A percentile compares a stretch with the other conserved stretches of the same genome.
These are phyloP conservation scores for Perccottus glenii DNA, from an alignment of 2,113 vertebrate genomes.

Conservation along the genomic window DNA sequence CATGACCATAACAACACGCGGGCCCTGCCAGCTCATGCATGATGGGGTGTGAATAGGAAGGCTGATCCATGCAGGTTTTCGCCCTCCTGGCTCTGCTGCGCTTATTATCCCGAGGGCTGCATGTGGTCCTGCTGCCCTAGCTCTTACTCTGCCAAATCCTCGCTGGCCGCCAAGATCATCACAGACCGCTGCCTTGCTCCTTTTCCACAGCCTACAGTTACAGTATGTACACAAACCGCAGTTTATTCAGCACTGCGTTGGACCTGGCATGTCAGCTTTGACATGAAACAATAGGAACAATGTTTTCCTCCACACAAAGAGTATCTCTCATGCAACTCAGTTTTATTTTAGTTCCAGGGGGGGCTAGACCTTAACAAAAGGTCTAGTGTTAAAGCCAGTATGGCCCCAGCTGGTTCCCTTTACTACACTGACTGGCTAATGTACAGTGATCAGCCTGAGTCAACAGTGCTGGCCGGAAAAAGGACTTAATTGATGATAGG, in stretches of 20 bases:
- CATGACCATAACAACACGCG: conserved; percentile 69
- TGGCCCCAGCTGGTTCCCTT: conserved; percentile 78
- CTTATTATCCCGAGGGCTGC: conserved; percentile 69
- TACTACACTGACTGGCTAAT: conserved; percentile 71
- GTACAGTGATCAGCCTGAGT: conserved; percentile 78
- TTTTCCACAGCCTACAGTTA: conserved; percentile 75
- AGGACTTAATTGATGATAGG: conserved; percentile 72
- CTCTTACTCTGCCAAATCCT: conserved; percentile 66
- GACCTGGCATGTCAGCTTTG: conserved; percentile 67
- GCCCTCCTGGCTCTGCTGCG: conserved; percentile 59
- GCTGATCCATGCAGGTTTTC: conserved; percentile 72
- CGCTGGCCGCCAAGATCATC: conserved; percentile 72
- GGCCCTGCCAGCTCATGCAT: conserved; percentile 61
- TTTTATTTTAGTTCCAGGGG: conserved; percentile 66
- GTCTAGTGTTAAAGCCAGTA: conserved; percentile 71
- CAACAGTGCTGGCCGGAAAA: conserved; percentile 72
- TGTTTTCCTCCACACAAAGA: conserved; percentile 66
- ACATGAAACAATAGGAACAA: conserved; percentile 76
- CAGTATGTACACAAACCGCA: conserved; percentile 78
- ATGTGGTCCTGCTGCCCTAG: conserved; percentile 66
- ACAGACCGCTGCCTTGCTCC: conserved; percentile 70
- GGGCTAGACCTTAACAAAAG: conserved; percentile 74
- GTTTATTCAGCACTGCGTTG: conserved; percentile 74
- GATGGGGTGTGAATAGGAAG: conserved; percentile 76
- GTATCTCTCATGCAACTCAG: conserved; percentile 67